Evolutionary conservation across 2,888 invertebrate species (phyloP), one percentile per base, ranked within the genome.

Genomic region (Polydrusus pterygomalis): DNA sequence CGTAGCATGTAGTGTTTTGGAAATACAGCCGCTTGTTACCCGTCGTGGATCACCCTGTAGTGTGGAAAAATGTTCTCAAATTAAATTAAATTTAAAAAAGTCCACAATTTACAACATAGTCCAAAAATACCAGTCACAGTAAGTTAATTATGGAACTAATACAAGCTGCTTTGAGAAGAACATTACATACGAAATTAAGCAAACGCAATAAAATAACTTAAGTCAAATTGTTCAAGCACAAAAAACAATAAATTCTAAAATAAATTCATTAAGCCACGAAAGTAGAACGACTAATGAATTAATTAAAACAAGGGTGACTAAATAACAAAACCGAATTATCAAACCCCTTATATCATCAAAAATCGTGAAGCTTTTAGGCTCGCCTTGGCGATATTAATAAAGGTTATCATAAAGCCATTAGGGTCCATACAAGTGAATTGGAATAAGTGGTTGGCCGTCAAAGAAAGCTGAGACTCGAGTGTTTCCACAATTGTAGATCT

Each of bases 391-490:
- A 20, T 70, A 70, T 70, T 70, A 70, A 70, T 70, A 70, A 70
- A 70, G 73, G 73, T 77, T 77, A 77, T 77, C 69, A 77, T 73
- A 73, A 73, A 71, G 70, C 77, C 65, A 77, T 77, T 77, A 62
- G 72, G 76, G 73, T 47, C 63, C 77, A 78, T 74, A 76, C 77
- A 79, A 82, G 81, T 81, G 81, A 79, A 81, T 78, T 75, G 75
- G 78, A 77, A 74, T 76, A 77, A 82, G 81, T 80, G 82, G 81
- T 76, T 72, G 70, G 77, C 78, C 79, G 81, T 83, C 81, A 81
- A 81, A 80, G 81, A 83, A 82, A 83, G 82, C 81, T 83, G 81
- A 81, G 80, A 77, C 80, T 82, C 77, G 74, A 81, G 80, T 80
- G 79, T 78, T 78, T 79, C 71, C 79, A 77, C 82, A 77, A 82